A percentile compares a stretch with the other conserved stretches of the same genome.
These are phyloP conservation scores for Hemicrepidius hirtus DNA, from an alignment of 2,888 invertebrate genomes.

Conservation along the genomic window DNA sequence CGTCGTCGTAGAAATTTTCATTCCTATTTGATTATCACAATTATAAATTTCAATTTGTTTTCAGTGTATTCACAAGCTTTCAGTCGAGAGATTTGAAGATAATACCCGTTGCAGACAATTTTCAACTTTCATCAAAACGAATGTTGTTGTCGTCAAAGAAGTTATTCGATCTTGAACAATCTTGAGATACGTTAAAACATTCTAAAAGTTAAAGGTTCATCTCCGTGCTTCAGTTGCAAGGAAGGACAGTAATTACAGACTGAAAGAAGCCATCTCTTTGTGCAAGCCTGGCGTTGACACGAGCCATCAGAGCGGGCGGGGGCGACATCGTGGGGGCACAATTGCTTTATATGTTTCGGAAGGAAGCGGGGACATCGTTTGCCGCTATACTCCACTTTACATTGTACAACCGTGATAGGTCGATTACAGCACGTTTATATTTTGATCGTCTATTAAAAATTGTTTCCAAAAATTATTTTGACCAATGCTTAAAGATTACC, in stretches of 20 bases:
- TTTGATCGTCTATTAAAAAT: background rate
- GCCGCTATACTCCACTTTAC: slow-evolving; percentile 36
- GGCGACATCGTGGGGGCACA: slow-evolving; percentile 61
- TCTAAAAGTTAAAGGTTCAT: slow-evolving; percentile 55
- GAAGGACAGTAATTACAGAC: slow-evolving; percentile 69
- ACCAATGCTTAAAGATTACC: too few relatives aligned
- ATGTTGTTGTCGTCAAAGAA: slow-evolving; percentile 20
- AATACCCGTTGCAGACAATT: slow-evolving; percentile 12
- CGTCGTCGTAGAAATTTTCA: too few relatives aligned
- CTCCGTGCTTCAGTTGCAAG: slow-evolving; percentile 63
- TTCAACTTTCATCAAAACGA: slow-evolving; percentile 24
- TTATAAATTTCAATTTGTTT: too few relatives aligned
- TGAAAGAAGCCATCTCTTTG: slow-evolving; percentile 70
- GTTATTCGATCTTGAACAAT: slow-evolving; percentile 36
- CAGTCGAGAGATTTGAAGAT: background rate
- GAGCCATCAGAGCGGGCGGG: slow-evolving; percentile 63
- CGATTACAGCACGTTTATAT: slow-evolving; percentile 26
- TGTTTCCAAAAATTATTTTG: background rate
- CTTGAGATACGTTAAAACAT: slow-evolving; percentile 37
- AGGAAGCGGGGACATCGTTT: slow-evolving; percentile 64
- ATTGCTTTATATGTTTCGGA: slow-evolving; percentile 70
- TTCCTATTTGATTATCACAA: too few relatives aligned
- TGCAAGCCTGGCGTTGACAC: slow-evolving; percentile 67
- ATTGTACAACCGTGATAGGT: slow-evolving; percentile 28
- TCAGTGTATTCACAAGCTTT: too few relatives aligned